Evolutionary conservation across 2,797 vertebrate species (phyloP).

Genomic region (Alauda arvensis): DNA sequence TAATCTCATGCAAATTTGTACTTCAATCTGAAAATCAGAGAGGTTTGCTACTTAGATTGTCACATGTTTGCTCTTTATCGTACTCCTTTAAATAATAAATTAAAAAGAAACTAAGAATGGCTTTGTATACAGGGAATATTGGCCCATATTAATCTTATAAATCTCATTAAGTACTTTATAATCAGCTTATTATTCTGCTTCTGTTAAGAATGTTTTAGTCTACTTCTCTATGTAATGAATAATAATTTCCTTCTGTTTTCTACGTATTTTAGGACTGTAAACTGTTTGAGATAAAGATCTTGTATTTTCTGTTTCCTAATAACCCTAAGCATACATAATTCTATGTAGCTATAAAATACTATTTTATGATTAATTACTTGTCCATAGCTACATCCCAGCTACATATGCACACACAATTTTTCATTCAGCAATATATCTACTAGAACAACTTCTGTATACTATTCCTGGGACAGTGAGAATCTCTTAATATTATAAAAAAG

Average conservation of each 20-base stretch:
- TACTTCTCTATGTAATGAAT: neutral
- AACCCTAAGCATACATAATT: neutral
- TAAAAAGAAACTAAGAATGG: conserved; percentile 22
- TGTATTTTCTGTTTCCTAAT: neutral
- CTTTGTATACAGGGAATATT: conserved; percentile 43
- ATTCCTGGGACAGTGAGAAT: neutral
- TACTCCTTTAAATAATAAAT: conserved; percentile 24
- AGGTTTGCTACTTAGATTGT: conserved; percentile 22
- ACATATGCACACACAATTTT: neutral
- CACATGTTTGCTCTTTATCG: conserved; percentile 25
- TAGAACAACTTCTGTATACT: neutral
- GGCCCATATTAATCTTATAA: conserved; percentile 48
- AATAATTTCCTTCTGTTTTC: conserved; percentile 11
- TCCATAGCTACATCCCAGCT: neutral
- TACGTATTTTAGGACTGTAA: neutral
- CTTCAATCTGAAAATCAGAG: neutral
- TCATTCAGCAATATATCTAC: neutral
- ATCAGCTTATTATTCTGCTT: conserved; percentile 61
- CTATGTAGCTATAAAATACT: neutral
- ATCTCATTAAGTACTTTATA: conserved; percentile 63
- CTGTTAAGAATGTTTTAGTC: conserved; percentile 43
- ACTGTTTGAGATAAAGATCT: neutral
- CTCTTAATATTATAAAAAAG: neutral
- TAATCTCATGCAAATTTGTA: neutral
- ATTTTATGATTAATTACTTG: neutral